These are phyloP conservation scores for Acronicta alni DNA, from an alignment of 2,888 invertebrate species.

Conservation along the genomic window DNA sequence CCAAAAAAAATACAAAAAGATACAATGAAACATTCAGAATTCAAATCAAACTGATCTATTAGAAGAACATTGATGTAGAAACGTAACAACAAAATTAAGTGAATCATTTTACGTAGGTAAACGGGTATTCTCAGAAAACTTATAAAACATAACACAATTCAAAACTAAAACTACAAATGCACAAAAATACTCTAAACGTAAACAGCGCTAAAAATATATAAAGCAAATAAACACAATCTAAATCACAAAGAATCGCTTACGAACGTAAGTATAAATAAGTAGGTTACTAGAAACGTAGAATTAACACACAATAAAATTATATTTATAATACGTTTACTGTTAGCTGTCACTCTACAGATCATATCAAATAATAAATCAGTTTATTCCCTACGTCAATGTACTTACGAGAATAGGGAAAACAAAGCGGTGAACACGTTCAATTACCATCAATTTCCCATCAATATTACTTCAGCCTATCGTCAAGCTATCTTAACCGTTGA, in stretches of 20 bases:
- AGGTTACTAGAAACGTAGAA: slow-evolving; percentile 47
- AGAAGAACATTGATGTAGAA: slow-evolving; percentile 5
- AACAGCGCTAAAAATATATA: slow-evolving; percentile 38
- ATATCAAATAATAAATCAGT: slow-evolving; percentile 59
- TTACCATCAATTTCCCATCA: slow-evolving; percentile 53
- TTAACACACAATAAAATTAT: slow-evolving; percentile 62
- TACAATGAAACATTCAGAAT: too few species aligned
- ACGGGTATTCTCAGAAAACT: slow-evolving; percentile 41
- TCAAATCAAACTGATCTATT: too few species aligned
- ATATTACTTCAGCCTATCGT: slow-evolving; percentile 52
- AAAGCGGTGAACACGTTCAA: slow-evolving; percentile 39
- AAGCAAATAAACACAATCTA: slow-evolving; percentile 50
- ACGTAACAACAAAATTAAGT: not conserved
- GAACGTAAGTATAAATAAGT: too few species aligned
- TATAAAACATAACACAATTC: slow-evolving; percentile 35
- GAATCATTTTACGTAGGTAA: slow-evolving; percentile 19
- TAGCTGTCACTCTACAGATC: slow-evolving; percentile 58
- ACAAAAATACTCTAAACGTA: slow-evolving; percentile 47
- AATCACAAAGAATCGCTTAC: slow-evolving; percentile 44
- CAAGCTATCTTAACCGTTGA: slow-evolving; percentile 43
- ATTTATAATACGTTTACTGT: slow-evolving; percentile 54
- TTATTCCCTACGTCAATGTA: slow-evolving; percentile 44
- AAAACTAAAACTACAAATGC: slow-evolving; percentile 43
- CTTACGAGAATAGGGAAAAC: slow-evolving; percentile 42
- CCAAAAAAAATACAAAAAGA: too few species aligned